Evolutionary conservation across 2,797 vertebrate genomes (phyloP).

Genomic region (Falco cherrug): DNA sequence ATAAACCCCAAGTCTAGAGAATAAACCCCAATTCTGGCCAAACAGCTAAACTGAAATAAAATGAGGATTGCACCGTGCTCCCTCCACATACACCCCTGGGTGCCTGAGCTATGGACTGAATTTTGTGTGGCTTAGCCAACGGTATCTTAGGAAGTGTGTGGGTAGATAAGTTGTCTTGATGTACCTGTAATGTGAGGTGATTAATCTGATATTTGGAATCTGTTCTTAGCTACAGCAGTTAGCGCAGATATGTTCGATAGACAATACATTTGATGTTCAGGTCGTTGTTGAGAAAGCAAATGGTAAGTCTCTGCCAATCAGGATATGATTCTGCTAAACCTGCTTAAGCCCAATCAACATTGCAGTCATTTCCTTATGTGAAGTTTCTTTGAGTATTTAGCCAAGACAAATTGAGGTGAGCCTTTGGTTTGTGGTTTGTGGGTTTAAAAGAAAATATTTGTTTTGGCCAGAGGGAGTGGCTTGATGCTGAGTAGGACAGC

Average conservation of each 20-base stretch:
- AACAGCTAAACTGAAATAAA: background rate
- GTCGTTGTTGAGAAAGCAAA: background rate
- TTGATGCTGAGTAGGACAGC: background rate
- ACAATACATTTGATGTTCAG: background rate
- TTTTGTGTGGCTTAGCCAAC: background rate
- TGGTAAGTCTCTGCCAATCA: background rate
- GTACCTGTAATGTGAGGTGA: background rate
- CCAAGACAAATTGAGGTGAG: background rate
- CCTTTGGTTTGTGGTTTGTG: constrained; percentile 7
- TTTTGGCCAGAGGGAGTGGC: background rate
- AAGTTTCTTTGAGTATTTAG: background rate
- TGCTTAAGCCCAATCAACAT: background rate
- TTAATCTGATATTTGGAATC: background rate
- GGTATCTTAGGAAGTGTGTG: background rate
- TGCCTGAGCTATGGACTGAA: background rate
- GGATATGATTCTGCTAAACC: background rate
- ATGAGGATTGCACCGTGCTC: background rate
- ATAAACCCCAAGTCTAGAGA: background rate
- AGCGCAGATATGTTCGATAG: background rate
- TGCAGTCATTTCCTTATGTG: background rate
- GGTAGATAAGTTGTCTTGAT: background rate
- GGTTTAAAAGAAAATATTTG: background rate
- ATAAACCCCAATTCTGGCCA: background rate
- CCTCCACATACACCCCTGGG: background rate
- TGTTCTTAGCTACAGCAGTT: background rate